phyloP scores from a whole-genome alignment of 2,797 vertebrate genomes.

The Percopsis omiscomaycus region DNA sequence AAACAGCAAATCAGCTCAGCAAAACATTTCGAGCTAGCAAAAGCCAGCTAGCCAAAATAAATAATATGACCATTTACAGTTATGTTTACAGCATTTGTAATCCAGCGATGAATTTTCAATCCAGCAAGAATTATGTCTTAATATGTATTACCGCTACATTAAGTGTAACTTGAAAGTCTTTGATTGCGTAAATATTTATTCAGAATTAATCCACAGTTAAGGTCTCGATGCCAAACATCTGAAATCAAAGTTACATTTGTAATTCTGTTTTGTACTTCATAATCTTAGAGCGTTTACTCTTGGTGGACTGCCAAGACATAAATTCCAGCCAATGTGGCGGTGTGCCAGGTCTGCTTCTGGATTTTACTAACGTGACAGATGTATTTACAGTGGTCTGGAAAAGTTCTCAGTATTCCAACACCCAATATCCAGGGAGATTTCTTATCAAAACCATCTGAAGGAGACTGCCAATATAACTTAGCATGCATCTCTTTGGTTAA shows the following conservation, averaged over 20 bases:
- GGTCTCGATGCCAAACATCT: slow-evolving; percentile 50
- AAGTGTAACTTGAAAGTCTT: no score
- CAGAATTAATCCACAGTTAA: slow-evolving; percentile 51
- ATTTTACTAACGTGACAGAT: neutral
- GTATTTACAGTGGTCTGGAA: slow-evolving; percentile 2
- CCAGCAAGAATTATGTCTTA: no score
- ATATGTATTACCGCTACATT: no score
- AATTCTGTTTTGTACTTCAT: neutral
- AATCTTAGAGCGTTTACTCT: neutral
- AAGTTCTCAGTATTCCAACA: neutral
- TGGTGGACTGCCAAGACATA: slow-evolving; percentile 5
- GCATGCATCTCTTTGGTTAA: slow-evolving; percentile 8
- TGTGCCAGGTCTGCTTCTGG: neutral
- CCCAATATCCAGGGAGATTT: neutral
- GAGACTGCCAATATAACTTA: slow-evolving; percentile 13
- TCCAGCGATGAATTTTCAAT: no score
- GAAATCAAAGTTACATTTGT: slow-evolving; percentile 45
- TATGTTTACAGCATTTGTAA: no score
- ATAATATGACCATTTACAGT: no score
- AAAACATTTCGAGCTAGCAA: no score
- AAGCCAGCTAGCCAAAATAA: no score
- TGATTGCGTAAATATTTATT: slow-evolving; percentile 1
- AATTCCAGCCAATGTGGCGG: neutral
- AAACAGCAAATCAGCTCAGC: no score
- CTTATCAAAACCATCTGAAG: slow-evolving; percentile 32